Percentiles rank a stretch among this genome's conserved stretches.
Evolutionary conservation across 2,888 invertebrate genomes (phyloP).

Genomic region (Glyphotaelius pellucidus): DNA sequence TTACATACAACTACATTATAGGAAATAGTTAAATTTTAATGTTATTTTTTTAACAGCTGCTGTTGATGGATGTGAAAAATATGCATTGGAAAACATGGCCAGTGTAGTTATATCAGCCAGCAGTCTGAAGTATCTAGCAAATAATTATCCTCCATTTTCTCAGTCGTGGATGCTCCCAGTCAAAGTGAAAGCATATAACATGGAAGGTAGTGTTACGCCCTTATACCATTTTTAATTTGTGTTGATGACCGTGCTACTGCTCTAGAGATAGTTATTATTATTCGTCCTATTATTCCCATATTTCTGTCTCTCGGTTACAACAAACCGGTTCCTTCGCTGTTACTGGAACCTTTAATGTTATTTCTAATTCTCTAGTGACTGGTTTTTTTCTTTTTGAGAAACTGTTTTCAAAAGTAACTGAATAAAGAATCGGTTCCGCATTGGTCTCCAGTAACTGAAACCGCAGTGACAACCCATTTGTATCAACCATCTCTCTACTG

Average conservation of each 20-base stretch:
- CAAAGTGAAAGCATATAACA: constrained; percentile 55
- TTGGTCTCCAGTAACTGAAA: no score
- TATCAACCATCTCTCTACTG: no score
- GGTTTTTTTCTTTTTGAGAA: no score
- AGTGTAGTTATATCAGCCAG: constrained; percentile 62
- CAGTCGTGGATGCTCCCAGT: constrained; percentile 62
- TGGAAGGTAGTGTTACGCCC: constrained; percentile 48
- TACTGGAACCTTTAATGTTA: no score
- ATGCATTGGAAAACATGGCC: constrained; percentile 55
- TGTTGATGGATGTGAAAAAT: constrained; percentile 58
- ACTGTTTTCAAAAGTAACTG: no score
- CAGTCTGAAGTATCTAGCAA: constrained; percentile 54
- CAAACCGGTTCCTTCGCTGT: no score
- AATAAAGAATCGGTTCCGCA: no score
- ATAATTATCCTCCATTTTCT: constrained; percentile 57
- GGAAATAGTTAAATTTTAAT: neutral
- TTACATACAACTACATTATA: neutral
- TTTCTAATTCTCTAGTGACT: no score
- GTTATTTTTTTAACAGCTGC: constrained; percentile 41
- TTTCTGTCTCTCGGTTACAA: no score
- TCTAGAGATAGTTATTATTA: neutral
- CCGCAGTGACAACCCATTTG: no score
- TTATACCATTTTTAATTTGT: neutral
- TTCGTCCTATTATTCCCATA: no score
- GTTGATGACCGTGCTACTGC: neutral